Evolutionary conservation across 2,113 vertebrate genomes (phyloP), one percentile per base, ranked within the genome.

Genomic region (Pachyramphus minor): DNA sequence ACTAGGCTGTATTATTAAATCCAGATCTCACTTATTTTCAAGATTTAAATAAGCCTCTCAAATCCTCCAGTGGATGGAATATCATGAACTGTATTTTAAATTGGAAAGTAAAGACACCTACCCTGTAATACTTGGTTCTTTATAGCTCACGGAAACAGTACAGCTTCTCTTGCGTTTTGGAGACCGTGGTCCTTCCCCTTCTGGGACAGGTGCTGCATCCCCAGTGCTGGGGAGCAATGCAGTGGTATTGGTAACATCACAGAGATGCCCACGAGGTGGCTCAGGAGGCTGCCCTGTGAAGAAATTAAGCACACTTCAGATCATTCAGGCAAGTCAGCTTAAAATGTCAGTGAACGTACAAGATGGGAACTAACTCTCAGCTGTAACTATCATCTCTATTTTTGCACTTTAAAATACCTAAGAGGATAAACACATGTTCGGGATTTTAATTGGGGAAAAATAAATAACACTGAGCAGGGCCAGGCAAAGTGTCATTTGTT

Each of bases 161-260:
- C 98, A 98, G 84, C 98, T 98, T 4, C 99, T 98, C 86, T 97
- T 98, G 73, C 97, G 98, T 49, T 93, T 56, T 52, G 89, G 92
- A 67, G 84, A 77, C 6, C 45, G 75, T 84, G 84, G 93, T 89
- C 71, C 96, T 95, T 97, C 97, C 31, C 27, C 11, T 58, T 67
- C 72, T 63, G 52, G 60, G 41, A 7, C 27, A 39, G 4, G 0
- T 53, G 64, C 8, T 41, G 14, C 21, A 18, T 55, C 74, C 39
- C 93, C 91, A 14, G 66, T 79, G 39, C 77, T 93, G 8, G 96
- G 66, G 27, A 96, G 90, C 50, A 90, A 42, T 22, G 97, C 96
- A 94, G 97, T 91, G 41, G 98, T 80, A 96, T 99, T 99, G 88
- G 99, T 99, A 93, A 99, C 97, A 87, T 99, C 99, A 97, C 97